Evolutionary conservation across 1,140 invertebrate genomes (phyloP).

Genomic region (Heliconius himera): DNA sequence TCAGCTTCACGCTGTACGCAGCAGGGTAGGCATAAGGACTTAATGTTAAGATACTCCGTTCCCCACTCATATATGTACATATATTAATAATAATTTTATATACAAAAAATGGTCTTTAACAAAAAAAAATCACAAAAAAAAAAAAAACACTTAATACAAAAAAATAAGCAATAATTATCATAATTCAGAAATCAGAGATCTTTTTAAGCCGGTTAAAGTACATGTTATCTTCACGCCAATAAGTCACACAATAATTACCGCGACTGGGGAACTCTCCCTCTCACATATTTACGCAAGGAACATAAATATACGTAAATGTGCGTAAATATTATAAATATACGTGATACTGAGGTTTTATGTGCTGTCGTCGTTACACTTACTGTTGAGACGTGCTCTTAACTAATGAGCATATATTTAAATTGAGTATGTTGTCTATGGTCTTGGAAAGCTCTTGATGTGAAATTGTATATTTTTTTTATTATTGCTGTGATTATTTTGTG

Average conservation of each 20-base stretch:
- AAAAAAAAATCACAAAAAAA: no score
- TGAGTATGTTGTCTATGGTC: not conserved
- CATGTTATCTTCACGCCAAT: conserved; percentile 78
- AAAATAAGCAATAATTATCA: not conserved
- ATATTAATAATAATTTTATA: no score
- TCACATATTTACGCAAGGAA: conserved; percentile 70
- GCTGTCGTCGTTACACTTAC: not conserved
- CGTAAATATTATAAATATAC: conserved; percentile 64
- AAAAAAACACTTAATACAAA: not conserved
- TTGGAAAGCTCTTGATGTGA: conserved; percentile 21
- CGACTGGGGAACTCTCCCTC: conserved; percentile 68
- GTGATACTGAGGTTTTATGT: conserved; percentile 38
- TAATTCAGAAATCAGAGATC: conserved; percentile 40
- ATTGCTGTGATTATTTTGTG: not conserved
- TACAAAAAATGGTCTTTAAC: no score
- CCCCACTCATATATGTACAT: no score
- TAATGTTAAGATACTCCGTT: no score
- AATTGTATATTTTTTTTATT: not conserved
- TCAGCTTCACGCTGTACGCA: no score
- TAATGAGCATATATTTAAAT: not conserved
- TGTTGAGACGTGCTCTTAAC: not conserved
- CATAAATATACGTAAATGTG: conserved; percentile 53
- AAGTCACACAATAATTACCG: conserved; percentile 80
- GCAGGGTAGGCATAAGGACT: no score
- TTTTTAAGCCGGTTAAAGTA: conserved; percentile 56